These are phyloP conservation scores for Adrianichthys oophorus DNA, from an alignment of 2,797 vertebrate species.

Conservation along the genomic window DNA sequence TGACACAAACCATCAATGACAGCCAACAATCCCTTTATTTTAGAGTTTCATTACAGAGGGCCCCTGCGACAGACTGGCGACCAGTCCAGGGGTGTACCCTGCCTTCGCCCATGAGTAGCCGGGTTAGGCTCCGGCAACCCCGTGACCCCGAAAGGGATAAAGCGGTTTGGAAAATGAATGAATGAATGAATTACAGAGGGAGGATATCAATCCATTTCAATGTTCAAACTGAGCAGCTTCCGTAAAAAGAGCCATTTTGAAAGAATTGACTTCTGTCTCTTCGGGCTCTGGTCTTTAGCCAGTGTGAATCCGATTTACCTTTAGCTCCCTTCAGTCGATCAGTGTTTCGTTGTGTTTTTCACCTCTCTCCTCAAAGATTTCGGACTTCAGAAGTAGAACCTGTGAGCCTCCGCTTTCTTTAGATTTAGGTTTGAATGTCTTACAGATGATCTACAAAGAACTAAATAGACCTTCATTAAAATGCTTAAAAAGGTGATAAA, in stretches of 20 bases:
- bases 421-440: constrained; percentile 75
- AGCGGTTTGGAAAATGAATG: too few species aligned
- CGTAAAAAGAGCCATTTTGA: constrained; percentile 25
- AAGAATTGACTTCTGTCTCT: constrained; percentile 28
- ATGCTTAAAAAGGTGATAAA: constrained; percentile 47
- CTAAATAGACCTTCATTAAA: constrained; percentile 71
- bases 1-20: constrained; percentile 10
- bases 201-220: too few species aligned
- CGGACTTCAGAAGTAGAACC: too few species aligned
- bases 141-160: too few species aligned
- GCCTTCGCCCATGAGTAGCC: too few species aligned
- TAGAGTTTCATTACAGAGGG: neutral
- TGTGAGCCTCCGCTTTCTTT: constrained; percentile 55
- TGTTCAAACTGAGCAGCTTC: constrained; percentile 1
- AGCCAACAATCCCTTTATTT: neutral
- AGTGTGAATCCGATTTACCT: constrained; percentile 6
- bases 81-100: too few species aligned
- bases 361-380: constrained; percentile 29
- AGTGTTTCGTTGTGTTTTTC: constrained; percentile 42
- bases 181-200: neutral
- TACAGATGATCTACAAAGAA: constrained; percentile 77
- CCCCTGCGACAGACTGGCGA: too few species aligned
- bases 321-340: constrained; percentile 52
- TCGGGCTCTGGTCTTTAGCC: constrained; percentile 38
- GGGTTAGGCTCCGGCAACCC: too few species aligned